Base-by-base conservation (phyloP, 1,140 invertebrate species). In the Drosophila sulfurigaster region DNA sequence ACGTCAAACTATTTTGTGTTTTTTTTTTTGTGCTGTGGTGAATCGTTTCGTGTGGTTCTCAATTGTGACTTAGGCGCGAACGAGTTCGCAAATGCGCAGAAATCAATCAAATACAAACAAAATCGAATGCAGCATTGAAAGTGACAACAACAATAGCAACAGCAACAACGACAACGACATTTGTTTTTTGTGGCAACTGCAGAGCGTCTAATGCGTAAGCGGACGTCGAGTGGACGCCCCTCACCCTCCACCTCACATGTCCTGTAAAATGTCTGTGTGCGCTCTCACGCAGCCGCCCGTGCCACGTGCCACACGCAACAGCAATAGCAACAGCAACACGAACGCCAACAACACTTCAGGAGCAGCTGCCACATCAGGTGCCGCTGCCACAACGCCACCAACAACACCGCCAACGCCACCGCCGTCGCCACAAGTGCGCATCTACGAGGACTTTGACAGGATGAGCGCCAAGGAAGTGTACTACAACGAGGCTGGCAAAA, bases 391-490 rank as follows among this genome's bases (percentile, higher is more conserved):
- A 46, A 51, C 67, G 5, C 52, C 64, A 7, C 60, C 45, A n/a
- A 54, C 58, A 16, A 73, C 75, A 4, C 83, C 82, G 6, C 83
- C 77, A 25, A 85, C 85, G 25, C 85, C 85, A 13, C 85, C 80
- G 6, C 80, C 81, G 1, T 81, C 79, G 58, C 90, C 88, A 2
- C 91, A 92, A 74, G 92, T 92, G 3, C 78, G 91, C 20, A 93
- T 93, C 56, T 92, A 91, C 79, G 91, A 93, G 77, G 92, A 93
- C 67, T 93, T 93, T 56, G 92, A 93, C 77, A 93, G 92, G 76
- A 92, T 93, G 91, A 93, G 92, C 62, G 92, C 92, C 78, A 92
- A 93, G 76, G 92, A 93, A 75, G 91, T 93, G 0, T 91, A 91
- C 56, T 93, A 91, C 64, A 91, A 91, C 15, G 92, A 92, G 73